These are phyloP conservation scores for Lasiurus cinereus DNA, from an alignment of 2,113 vertebrate genomes.

Conservation along the genomic window DNA sequence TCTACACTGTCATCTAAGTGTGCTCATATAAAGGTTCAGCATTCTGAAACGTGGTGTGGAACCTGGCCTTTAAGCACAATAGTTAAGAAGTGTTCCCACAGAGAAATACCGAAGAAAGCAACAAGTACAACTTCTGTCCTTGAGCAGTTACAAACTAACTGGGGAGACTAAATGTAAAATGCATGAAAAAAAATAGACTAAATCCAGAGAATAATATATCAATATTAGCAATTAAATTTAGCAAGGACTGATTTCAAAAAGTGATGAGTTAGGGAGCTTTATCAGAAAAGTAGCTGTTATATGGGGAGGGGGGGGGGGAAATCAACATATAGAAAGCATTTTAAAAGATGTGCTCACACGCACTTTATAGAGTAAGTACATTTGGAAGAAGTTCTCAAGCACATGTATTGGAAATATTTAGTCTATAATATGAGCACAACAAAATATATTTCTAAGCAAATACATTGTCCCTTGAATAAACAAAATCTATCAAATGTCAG, in stretches of 20 bases:
- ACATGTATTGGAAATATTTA: not conserved
- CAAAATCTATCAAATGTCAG: not conserved
- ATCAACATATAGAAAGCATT: not conserved
- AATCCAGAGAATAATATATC: not conserved
- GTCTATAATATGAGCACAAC: not conserved
- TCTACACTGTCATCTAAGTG: not conserved
- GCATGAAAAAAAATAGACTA: not conserved
- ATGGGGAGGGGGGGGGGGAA: not conserved
- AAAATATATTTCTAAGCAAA: slow-evolving; percentile 11
- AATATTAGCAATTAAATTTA: not conserved
- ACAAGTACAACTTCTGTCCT: not conserved
- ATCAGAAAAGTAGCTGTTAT: not conserved
- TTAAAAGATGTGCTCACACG: not conserved
- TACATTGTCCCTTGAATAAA: not conserved
- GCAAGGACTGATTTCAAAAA: not conserved
- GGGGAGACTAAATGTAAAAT: not conserved
- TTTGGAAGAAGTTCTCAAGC: not conserved
- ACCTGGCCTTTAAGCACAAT: not conserved
- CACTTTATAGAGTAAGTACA: not conserved
- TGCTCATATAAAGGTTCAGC: accelerated
- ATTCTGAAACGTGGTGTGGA: not conserved
- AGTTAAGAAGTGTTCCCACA: not conserved
- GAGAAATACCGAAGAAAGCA: not conserved
- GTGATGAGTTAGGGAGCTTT: not conserved
- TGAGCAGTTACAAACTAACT: not conserved